Conservation (phyloP, 2,113 vertebrate genomes). For the Capreolus pygargus region DNA sequence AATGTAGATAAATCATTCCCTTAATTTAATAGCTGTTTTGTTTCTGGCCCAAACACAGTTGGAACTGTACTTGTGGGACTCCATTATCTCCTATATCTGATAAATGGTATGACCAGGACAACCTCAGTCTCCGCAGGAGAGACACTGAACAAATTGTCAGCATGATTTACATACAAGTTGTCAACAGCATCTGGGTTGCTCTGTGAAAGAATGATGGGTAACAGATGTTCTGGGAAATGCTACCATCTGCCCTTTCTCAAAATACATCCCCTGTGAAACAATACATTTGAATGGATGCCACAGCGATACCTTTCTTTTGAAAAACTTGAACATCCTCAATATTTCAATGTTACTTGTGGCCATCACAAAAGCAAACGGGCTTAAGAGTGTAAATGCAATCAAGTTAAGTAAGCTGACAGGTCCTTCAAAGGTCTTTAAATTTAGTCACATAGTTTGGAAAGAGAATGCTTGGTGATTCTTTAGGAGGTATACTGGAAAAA, state of each 20-base stretch:
- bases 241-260: constrained; percentile 81
- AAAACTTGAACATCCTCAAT: constrained; percentile 52
- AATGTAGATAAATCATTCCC: constrained; percentile 46
- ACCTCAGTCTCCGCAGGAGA: constrained; percentile 80
- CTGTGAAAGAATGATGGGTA: constrained; percentile 82
- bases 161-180: constrained; percentile 81
- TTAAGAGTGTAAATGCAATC: constrained; percentile 31
- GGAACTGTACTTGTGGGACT: constrained; percentile 60
- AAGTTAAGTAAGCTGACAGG: neutral
- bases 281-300: constrained; percentile 68
- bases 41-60: constrained; percentile 64
- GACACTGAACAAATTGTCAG: constrained; percentile 83
- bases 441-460: neutral
- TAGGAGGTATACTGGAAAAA: neutral
- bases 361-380: constrained; percentile 26
- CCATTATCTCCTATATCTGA: constrained; percentile 57
- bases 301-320: constrained; percentile 61
- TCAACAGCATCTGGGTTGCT: constrained; percentile 83
- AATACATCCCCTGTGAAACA: constrained; percentile 74
- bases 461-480: neutral
- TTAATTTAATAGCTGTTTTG: constrained; percentile 66
- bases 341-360: constrained; percentile 65
- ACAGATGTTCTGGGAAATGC: constrained; percentile 84
- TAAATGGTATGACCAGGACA: constrained; percentile 76
- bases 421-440: constrained; percentile 15